Evolutionary conservation across 2,113 vertebrate species (phyloP).

Genomic region (Himantopus leucocephalus): DNA sequence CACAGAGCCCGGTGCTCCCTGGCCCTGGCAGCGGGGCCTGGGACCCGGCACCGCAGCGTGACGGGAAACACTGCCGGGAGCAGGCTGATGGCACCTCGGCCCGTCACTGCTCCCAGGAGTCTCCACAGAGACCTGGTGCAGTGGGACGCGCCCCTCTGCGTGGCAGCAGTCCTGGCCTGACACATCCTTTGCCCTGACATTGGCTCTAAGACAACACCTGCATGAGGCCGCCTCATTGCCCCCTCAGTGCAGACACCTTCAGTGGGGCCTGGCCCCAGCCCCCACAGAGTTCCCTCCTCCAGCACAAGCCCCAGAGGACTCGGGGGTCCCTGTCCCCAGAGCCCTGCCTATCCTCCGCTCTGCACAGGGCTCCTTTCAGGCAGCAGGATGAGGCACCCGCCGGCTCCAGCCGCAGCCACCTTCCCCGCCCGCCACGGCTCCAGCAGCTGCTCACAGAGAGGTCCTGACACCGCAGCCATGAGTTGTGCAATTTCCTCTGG

Average conservation of each 20-base stretch:
- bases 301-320: accelerated
- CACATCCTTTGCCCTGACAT: not conserved
- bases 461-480: not conserved
- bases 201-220: not conserved
- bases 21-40: not conserved
- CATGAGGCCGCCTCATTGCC: accelerated
- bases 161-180: not conserved
- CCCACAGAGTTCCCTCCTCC: not conserved
- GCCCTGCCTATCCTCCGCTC: accelerated
- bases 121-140: not conserved
- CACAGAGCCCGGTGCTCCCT: not conserved
- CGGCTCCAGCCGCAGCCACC: not conserved
- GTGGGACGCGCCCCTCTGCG: not conserved
- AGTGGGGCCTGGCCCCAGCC: too few relatives aligned
- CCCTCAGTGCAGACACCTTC: not conserved
- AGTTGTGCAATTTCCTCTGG: conserved; percentile 57
- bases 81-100: not conserved
- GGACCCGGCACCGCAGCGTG: accelerated
- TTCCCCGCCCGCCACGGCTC: not conserved
- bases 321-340: not conserved
- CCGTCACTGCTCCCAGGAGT: accelerated
- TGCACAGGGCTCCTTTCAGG: accelerated
- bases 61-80: accelerated
- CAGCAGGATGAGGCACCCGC: accelerated
- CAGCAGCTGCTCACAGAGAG: not conserved